A percentile compares a stretch with the other conserved stretches of the same genome.
Conservation (phyloP, 2,888 invertebrate genomes). For the Tineola bisselliella region DNA sequence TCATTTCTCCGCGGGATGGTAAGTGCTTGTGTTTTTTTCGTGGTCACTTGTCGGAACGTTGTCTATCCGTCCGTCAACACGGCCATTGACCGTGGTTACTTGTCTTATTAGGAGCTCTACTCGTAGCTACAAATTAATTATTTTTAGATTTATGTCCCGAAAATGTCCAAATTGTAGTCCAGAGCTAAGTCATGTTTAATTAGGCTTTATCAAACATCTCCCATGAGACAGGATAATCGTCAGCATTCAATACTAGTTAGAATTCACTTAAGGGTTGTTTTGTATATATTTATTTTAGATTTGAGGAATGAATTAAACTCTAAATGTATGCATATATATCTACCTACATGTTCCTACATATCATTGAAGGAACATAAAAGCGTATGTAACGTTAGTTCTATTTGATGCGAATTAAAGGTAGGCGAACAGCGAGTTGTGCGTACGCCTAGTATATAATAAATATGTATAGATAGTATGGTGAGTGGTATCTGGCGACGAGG, state of each 20-base stretch:
- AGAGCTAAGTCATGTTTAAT: too few relatives aligned
- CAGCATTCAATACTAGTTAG: too few relatives aligned
- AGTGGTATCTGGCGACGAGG: background rate
- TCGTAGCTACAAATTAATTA: background rate
- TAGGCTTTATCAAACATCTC: too few relatives aligned
- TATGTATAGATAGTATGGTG: conserved; percentile 11
- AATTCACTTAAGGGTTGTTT: too few relatives aligned
- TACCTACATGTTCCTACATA: too few relatives aligned
- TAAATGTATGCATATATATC: too few relatives aligned
- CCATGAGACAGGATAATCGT: too few relatives aligned
- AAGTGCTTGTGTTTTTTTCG: conserved; percentile 33
- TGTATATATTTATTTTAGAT: too few relatives aligned
- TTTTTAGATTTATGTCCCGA: background rate
- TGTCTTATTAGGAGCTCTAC: background rate
- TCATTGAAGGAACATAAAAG: background rate
- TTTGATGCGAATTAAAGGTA: background rate
- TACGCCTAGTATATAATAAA: background rate
- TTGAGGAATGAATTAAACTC: too few relatives aligned
- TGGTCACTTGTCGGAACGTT: conserved; percentile 52
- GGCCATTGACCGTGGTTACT: conserved; percentile 49
- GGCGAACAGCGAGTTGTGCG: background rate
- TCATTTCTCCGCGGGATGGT: conserved; percentile 44
- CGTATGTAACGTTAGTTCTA: background rate
- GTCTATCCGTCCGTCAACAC: conserved; percentile 34
- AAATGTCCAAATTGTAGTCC: background rate